Conservation (phyloP, 2,888 invertebrate species). For the Drosophila seclusa region DNA sequence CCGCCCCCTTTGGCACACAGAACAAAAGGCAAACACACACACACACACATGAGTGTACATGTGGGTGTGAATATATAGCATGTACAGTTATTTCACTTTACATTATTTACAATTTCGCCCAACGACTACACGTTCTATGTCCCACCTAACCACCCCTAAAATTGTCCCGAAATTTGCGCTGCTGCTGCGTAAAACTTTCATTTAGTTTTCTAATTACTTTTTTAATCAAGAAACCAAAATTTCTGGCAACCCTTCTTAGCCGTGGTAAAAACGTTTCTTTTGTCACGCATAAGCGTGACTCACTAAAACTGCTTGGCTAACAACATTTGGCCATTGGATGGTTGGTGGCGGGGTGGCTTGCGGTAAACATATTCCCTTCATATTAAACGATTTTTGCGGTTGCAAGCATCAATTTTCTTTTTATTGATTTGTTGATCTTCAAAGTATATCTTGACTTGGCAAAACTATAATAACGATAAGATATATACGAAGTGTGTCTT, state of each 20-base stretch:
- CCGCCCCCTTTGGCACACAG: constrained; percentile 30
- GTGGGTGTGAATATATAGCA: constrained; percentile 49
- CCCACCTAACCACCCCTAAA: background rate
- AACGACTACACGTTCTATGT: constrained; percentile 50
- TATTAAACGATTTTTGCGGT: background rate
- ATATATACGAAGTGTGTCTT: background rate
- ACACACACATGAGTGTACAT: constrained; percentile 6
- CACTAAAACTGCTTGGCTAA: constrained; percentile 22
- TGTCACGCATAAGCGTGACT: constrained; percentile 18
- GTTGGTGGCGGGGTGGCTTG: background rate
- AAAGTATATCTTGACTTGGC: background rate
- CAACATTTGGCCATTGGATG: background rate
- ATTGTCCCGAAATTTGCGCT: constrained; percentile 7
- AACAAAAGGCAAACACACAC: constrained; percentile 66
- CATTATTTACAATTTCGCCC: constrained; percentile 77
- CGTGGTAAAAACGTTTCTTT: constrained; percentile 12
- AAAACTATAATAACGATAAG: background rate
- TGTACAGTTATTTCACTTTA: constrained; percentile 80
- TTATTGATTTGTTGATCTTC: background rate
- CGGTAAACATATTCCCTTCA: background rate
- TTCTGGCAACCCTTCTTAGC: constrained; percentile 52
- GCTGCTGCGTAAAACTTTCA: constrained; percentile 78
- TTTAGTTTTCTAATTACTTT: constrained; percentile 81
- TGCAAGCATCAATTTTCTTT: background rate
- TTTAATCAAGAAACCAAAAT: constrained; percentile 80